These are phyloP conservation scores for Corythaixoides concolor DNA, from an alignment of 2,113 vertebrate species.

Conservation along the genomic window DNA sequence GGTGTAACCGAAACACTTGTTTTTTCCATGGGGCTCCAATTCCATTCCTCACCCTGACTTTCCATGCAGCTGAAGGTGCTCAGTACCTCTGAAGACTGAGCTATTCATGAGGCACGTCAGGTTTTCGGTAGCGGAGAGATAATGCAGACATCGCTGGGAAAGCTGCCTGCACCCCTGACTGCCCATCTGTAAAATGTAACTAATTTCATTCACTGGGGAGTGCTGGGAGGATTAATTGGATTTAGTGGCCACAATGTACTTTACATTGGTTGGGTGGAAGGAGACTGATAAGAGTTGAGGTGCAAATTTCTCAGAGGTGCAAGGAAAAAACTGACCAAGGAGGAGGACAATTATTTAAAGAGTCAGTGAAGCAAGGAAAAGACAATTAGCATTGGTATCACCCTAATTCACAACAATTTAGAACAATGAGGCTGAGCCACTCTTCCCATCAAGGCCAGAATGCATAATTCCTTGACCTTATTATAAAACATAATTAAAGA, in stretches of 20 bases:
- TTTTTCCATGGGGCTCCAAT: neutral
- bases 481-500: constrained; percentile 45
- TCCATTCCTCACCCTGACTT: neutral
- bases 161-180: constrained; percentile 21
- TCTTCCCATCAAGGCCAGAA: constrained; percentile 35
- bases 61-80: neutral
- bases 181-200: constrained; percentile 19
- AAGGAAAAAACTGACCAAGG: constrained; percentile 32
- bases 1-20: neutral
- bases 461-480: constrained; percentile 46
- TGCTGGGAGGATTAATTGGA: constrained; percentile 56
- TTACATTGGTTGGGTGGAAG: constrained; percentile 52
- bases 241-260: constrained; percentile 48
- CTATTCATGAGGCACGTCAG: neutral
- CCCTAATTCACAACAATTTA: constrained; percentile 64
- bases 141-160: constrained; percentile 18
- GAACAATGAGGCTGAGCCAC: constrained; percentile 25
- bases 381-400: constrained; percentile 59
- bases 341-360: constrained; percentile 55
- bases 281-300: constrained; percentile 43
- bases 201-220: constrained; percentile 41
- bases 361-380: constrained; percentile 52
- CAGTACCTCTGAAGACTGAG: neutral
- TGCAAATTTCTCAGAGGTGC: constrained; percentile 55
- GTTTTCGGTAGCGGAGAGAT: constrained; percentile 3